A percentile compares a stretch with the other conserved stretches of the same genome.
Evolutionary conservation across 2,113 vertebrate genomes (phyloP).

Genomic region (Tretioscincus oriximinensis): DNA sequence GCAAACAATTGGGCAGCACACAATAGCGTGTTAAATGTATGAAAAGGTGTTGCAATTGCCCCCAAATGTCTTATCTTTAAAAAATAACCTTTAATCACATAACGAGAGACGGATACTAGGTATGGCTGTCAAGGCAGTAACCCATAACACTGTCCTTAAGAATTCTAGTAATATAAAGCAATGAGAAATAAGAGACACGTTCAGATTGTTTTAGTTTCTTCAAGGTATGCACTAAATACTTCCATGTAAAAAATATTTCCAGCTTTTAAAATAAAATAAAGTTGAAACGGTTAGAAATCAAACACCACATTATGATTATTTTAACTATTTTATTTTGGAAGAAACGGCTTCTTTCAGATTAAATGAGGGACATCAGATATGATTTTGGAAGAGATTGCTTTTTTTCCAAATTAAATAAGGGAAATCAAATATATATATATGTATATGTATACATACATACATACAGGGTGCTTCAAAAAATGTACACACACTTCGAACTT

Average conservation of each 20-base stretch:
- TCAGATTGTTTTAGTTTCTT: background rate
- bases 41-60: too few species aligned
- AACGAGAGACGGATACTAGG: background rate
- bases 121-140: background rate
- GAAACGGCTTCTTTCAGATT: slow-evolving; percentile 1
- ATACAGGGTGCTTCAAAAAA: too few species aligned
- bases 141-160: background rate
- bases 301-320: background rate
- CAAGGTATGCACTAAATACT: background rate
- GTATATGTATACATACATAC: too few species aligned
- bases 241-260: background rate
- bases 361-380: slow-evolving; percentile 4
- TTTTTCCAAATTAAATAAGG: too few species aligned
- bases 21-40: too few species aligned
- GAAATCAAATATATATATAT: too few species aligned
- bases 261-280: background rate
- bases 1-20: too few species aligned
- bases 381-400: too few species aligned
- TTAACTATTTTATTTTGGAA: slow-evolving; percentile 23
- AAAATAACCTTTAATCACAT: background rate
- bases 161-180: background rate
- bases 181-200: background rate
- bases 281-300: slow-evolving; percentile 18
- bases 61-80: background rate
- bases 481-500: too few species aligned